Base-by-base conservation (phyloP, 92 coral and sea anemone genomes). In the Siderastrea siderea region DNA sequence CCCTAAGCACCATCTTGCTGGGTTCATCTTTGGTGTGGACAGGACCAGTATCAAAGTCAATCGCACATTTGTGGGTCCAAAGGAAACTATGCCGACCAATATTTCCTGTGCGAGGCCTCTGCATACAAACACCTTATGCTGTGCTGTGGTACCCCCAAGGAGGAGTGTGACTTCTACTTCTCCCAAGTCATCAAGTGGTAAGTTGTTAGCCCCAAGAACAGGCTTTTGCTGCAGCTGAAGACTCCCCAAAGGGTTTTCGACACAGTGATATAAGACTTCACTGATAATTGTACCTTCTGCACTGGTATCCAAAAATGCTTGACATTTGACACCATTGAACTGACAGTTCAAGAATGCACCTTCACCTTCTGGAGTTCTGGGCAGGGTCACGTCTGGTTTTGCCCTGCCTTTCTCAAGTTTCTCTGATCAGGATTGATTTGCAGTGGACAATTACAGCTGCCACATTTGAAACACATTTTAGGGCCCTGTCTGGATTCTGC, bases 301-400 rank as follows among this genome's bases (percentile, higher is more conserved):
- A 16, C 85, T 62, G 38, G 78, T 66, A 57, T 78, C 84, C 79
- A 86, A 12, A 9, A 86, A 68, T 15, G 89, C 84, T 48, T 76
- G 83, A 54, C 45, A 73, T 15, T 15, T 1, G n/a, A 73, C 83
- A 86, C 79, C 77, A 77, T 86, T 86, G 44, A 83, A 7, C 13
- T 15, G 9, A 59, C 87, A 83, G 2, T 19, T 5, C 11, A 83
- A 19, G 59, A 72, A 83, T 12, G 71, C 87, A 54, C 87, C 38
- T 26, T 26, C 38, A 26, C 38, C 87, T n/a, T 71, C 15, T n/a
- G 79, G 55, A 6, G 16, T 57, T 19, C 48, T 43, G 87, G 79
- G 87, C 70, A 54, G 78, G 79, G 79, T 55, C 65, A 54, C 78
- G 26, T 70, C 3, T 17, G 38, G 64, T n/a, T 60, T 6, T n/a